Base-by-base conservation (phyloP, 2,797 vertebrate genomes). In the Onychomys arenicola region DNA sequence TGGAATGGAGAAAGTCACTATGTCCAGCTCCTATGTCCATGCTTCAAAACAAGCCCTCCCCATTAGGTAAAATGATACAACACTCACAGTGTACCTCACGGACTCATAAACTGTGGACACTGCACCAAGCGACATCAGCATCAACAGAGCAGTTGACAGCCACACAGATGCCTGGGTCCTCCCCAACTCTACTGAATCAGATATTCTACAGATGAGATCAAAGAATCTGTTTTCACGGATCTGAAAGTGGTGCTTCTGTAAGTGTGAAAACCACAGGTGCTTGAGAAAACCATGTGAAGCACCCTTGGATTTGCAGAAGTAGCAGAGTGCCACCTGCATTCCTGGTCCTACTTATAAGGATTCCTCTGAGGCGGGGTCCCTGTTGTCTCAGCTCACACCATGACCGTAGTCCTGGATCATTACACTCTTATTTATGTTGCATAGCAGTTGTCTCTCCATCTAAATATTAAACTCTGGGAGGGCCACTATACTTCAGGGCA, bases 391-490 rank as follows among this genome's bases (percentile, higher is more conserved):
- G 49, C 69, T 75, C n/a, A 57, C 65, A 7, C n/a, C 43, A 86
- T 14, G 32, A 21, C 10, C 9, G 32, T 32, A 86, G 27, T 34
- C 65, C 40, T 10, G 9, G 13, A 40, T 19, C 76, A 88, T 61
- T 52, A 61, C 9, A 75, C 2, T 40, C 55, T 83, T 73, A 78
- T 92, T 87, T 29, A 71, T 46, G 57, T 6, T 59, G 37, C 67
- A 55, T 34, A 10, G 77, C 91, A 71, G 49, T 78, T 14, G 29
- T 78, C 49, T 69, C 78, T 61, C 73, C 40, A 52, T 46, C 29
- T 89, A 37, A 92, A 90, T 3, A 76, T 69, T 73, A 77, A 93
- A 49, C 29, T 92, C 90, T n/a, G 29, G 32, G 43, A 92, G 65
- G 7, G 29, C 13, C 80, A 89, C 5, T 69, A 37, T 55, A 61